phyloP scores from a whole-genome alignment of 2,888 invertebrate species.

The Bellardia pandia region DNA sequence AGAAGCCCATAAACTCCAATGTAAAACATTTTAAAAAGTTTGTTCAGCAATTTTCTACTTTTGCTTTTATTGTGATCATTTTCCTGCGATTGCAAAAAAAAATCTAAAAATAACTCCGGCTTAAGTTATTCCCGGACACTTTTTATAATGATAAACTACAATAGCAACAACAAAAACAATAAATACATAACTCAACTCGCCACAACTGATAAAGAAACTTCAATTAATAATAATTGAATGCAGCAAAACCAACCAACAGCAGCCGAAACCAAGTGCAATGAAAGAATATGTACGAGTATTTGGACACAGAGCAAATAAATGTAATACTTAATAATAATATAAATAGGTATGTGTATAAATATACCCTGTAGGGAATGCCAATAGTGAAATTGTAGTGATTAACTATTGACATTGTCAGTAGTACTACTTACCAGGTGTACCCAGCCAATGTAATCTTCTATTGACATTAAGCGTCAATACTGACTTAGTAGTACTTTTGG shows the following conservation, averaged over 20 bases:
- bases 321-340: conserved; percentile 10
- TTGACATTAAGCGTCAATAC: too few relatives aligned
- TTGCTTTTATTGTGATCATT: too few relatives aligned
- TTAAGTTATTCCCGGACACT: conserved; percentile 45
- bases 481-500: too few relatives aligned
- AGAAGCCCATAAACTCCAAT: too few relatives aligned
- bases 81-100: too few relatives aligned
- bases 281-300: neutral
- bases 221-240: conserved; percentile 70
- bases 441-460: too few relatives aligned
- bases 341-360: too few relatives aligned
- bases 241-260: conserved; percentile 25
- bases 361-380: neutral
- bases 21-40: too few relatives aligned
- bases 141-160: conserved; percentile 47
- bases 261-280: conserved; percentile 21
- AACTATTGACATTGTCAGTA: too few relatives aligned
- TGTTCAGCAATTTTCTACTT: too few relatives aligned
- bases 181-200: conserved; percentile 14
- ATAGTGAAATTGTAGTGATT: too few relatives aligned
- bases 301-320: conserved; percentile 7
- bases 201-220: conserved; percentile 69
- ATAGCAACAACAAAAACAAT: neutral
- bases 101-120: conserved; percentile 47
- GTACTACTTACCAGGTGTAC: too few relatives aligned